Base-by-base conservation (phyloP, 2,113 vertebrate species). In the Cricetomys ansorgei region DNA sequence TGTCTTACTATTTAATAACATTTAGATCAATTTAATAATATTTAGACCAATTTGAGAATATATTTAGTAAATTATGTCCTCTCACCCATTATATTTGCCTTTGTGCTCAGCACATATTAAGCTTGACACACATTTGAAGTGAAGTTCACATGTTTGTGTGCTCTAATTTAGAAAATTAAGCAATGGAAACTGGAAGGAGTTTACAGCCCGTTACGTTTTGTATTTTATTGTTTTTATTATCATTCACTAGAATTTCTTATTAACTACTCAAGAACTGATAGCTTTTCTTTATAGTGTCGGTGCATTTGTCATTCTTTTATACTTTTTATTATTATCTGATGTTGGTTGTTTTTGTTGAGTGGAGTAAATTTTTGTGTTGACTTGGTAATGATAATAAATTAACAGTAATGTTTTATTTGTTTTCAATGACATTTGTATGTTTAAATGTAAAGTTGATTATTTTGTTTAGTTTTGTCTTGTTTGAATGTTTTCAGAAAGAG, bases 401-500 rank as follows among this genome's bases (percentile, higher is more conserved):
- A 69, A 37, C 59, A 40, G 50, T 84, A 59, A 21, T 43, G 62
- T 92, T 83, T 48, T 37, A 89, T 64, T 19, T 73, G 13, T 89
- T 91, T 15, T 89, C 27, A 3, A 12, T 84, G 59, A 25, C 9
- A 29, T 81, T 92, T 92, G 37, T 27, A 19, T 55, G n/a, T 21
- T 86, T 64, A n/a, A 12, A 53, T 31, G 40, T 79, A 65, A 12
- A 53, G 62, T 43, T 59, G 37, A 7, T 84, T 31, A 1, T 87
- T 84, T 87, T 84, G 29, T 40, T 94, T 31, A 31, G 11, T 93
- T 88, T 86, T 17, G 3, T 95, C 43, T n/a, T n/a, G 40, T 95
- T 89, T 80, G 31, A 55, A 97, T 96, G 0, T 93, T 98, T 98
- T 94, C 97, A 99, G 99, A 99, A 98, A 92, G 99, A 99, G 95